Evolutionary conservation across 2,113 vertebrate genomes (phyloP).

Genomic region (Crocuta crocuta): DNA sequence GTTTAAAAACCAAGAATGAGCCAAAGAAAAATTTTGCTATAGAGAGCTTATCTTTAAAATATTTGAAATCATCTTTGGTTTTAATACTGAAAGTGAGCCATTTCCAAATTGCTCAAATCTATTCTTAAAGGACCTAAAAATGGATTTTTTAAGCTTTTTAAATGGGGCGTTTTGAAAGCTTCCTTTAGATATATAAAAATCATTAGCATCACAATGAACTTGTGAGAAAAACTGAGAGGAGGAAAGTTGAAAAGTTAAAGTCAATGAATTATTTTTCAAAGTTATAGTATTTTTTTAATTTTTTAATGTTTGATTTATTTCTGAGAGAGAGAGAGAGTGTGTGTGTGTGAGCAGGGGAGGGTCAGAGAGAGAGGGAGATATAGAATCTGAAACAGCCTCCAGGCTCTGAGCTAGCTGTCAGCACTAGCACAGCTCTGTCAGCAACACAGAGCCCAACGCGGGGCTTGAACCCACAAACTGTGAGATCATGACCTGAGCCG

Average conservation of each 20-base stretch:
- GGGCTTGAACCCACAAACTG: too few relatives aligned
- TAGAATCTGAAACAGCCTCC: too few relatives aligned
- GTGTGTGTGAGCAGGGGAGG: too few relatives aligned
- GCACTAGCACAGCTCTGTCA: too few relatives aligned
- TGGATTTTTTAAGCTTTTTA: conserved; percentile 15
- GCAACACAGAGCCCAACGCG: too few relatives aligned
- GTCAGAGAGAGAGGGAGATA: too few relatives aligned
- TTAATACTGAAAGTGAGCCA: conserved; percentile 46
- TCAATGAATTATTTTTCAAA: background rate
- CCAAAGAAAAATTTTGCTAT: background rate
- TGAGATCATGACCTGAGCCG: too few relatives aligned
- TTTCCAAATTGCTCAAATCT: conserved; percentile 37
- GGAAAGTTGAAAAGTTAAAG: background rate
- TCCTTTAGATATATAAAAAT: background rate
- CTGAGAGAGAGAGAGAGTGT: too few relatives aligned
- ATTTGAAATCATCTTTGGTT: conserved; percentile 51
- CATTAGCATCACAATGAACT: background rate
- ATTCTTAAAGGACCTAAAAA: background rate
- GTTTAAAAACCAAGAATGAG: background rate
- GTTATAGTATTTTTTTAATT: background rate
- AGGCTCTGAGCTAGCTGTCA: too few relatives aligned
- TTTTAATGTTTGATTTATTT: too few relatives aligned
- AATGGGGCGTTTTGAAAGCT: conserved; percentile 47
- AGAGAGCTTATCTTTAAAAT: background rate
- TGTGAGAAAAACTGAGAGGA: conserved; percentile 8